phyloP scores from a whole-genome alignment of 2,888 invertebrate species.

The Pyrocoelia pectoralis region DNA sequence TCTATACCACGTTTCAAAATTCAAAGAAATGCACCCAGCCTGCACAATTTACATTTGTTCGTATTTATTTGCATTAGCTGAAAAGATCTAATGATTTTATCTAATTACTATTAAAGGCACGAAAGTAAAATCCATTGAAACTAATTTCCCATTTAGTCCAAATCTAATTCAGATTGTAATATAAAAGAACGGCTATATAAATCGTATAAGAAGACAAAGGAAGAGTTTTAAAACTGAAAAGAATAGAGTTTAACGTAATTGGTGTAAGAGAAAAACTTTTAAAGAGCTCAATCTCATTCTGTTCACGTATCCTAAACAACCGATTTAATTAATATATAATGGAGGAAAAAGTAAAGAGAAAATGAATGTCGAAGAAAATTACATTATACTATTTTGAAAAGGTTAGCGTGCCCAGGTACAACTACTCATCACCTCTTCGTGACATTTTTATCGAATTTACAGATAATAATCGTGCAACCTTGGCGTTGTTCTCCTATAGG shows the following conservation, averaged over 20 bases:
- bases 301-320: neutral
- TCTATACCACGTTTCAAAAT: no score
- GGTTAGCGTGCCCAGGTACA: conserved; percentile 3
- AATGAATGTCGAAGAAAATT: neutral
- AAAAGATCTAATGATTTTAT: no score
- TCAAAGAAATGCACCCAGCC: no score
- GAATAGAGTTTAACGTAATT: neutral
- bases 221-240: neutral
- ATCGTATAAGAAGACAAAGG: neutral
- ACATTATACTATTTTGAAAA: neutral
- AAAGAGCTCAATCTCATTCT: neutral
- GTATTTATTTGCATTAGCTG: no score
- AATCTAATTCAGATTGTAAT: neutral
- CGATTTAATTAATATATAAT: neutral
- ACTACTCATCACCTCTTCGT: conserved; percentile 2
- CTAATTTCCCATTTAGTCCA: no score
- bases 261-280: neutral
- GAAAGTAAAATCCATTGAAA: no score
- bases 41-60: no score
- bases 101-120: no score
- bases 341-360: neutral
- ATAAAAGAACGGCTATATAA: neutral
- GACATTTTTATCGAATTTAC: conserved; percentile 11
- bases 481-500: conserved; percentile 7
- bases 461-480: conserved; percentile 6